Percentiles rank a stretch among this genome's conserved stretches.
Evolutionary conservation across 2,113 vertebrate species (phyloP).

Genomic region (Corythornis madagascariensis): DNA sequence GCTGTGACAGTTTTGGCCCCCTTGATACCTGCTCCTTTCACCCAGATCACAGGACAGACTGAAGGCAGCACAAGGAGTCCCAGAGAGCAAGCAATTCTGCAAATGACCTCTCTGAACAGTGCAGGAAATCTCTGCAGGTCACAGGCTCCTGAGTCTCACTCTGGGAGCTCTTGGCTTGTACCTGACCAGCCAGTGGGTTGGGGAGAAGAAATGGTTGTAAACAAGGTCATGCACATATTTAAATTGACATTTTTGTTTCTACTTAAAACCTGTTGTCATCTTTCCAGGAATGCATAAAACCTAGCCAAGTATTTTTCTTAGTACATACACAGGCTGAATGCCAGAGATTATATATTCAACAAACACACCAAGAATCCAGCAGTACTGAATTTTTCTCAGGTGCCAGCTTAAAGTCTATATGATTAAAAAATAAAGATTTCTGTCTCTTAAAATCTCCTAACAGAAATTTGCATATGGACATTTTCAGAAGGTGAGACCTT

Average conservation of each 20-base stretch:
- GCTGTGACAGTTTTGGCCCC: not conserved
- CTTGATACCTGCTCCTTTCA: not conserved
- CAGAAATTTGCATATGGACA: not conserved
- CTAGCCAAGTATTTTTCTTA: constrained; percentile 38
- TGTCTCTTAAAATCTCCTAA: not conserved
- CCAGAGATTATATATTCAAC: not conserved
- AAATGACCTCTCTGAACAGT: fast-evolving
- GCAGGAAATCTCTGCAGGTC: not conserved
- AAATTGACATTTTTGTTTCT: constrained; percentile 24
- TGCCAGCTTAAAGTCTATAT: not conserved
- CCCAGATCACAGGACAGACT: fast-evolving
- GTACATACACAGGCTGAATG: not conserved
- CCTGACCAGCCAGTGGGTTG: not conserved
- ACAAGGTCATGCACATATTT: not conserved
- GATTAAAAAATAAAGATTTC: not conserved
- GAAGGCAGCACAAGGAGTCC: not conserved
- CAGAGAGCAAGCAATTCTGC: not conserved
- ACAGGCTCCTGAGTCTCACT: not conserved
- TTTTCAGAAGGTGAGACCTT: not conserved
- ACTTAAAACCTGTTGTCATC: constrained; percentile 8
- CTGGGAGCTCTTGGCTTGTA: not conserved
- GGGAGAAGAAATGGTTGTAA: not conserved
- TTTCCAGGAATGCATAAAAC: constrained; percentile 17
- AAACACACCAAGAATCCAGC: not conserved
- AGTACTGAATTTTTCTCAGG: not conserved